Conservation (phyloP, 2,888 invertebrate genomes). For the Calameuta filiformis region DNA sequence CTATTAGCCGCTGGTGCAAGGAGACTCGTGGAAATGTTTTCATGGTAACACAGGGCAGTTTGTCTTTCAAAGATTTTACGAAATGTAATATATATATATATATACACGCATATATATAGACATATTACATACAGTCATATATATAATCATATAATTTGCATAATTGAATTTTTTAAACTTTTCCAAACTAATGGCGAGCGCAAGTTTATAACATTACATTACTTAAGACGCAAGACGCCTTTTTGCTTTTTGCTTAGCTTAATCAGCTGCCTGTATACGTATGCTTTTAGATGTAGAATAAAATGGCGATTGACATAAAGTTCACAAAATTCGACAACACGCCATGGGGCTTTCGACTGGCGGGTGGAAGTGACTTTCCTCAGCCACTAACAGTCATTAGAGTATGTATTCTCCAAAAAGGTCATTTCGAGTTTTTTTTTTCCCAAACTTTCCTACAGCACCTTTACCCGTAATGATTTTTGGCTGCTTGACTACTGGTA, state of each 20-base stretch:
- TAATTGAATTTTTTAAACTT: too few species aligned
- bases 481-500: too few species aligned
- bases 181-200: too few species aligned
- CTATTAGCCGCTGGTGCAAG: too few species aligned
- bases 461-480: too few species aligned
- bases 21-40: too few species aligned
- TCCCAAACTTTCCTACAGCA: too few species aligned
- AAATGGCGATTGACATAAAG: slow-evolving; percentile 77
- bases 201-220: too few species aligned
- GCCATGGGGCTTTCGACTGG: slow-evolving; percentile 83
- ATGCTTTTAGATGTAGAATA: slow-evolving; percentile 57
- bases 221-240: neutral
- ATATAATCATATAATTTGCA: neutral
- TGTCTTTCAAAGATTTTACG: neutral
- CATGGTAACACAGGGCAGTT: too few species aligned
- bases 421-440: too few species aligned
- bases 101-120: neutral
- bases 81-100: neutral
- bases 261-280: slow-evolving; percentile 6
- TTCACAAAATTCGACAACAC: slow-evolving; percentile 73
- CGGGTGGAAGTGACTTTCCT: slow-evolving; percentile 80
- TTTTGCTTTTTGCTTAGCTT: slow-evolving; percentile 13
- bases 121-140: neutral
- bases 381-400: slow-evolving; percentile 80
- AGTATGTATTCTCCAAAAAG: slow-evolving; percentile 67